Conservation (phyloP, 1,140 invertebrate species). For the Lysiphlebus fabarum region DNA sequence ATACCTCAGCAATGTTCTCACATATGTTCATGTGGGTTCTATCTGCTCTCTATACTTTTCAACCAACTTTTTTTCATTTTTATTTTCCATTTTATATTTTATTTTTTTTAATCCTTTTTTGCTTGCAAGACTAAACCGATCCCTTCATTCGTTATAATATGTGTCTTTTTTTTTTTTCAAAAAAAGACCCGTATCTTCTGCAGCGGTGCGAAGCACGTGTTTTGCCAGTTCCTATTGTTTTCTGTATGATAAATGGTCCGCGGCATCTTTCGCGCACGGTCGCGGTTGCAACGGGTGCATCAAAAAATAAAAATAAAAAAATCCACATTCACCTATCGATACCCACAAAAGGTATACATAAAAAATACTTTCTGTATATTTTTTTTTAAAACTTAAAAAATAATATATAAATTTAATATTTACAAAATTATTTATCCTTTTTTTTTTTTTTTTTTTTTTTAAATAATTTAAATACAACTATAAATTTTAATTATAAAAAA, state of each 20-base stretch:
- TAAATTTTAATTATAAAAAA: too few relatives aligned
- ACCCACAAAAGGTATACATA: slow-evolving; percentile 11
- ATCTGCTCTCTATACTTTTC: slow-evolving; percentile 1
- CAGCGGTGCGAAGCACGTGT: slow-evolving; percentile 54
- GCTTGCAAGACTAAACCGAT: neutral
- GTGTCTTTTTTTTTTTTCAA: slow-evolving; percentile 6
- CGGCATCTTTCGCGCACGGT: slow-evolving; percentile 29
- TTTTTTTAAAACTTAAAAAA: slow-evolving; percentile 9
- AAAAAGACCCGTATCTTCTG: slow-evolving; percentile 19
- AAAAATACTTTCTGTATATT: slow-evolving; percentile 1
- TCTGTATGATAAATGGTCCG: slow-evolving; percentile 52
- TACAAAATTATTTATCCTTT: neutral
- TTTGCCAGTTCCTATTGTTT: slow-evolving; percentile 57
- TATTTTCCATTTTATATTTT: slow-evolving; percentile 8
- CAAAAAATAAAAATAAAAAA: slow-evolving; percentile 9
- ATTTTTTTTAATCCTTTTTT: slow-evolving; percentile 9
- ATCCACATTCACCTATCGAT: slow-evolving; percentile 6
- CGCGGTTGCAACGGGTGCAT: slow-evolving; percentile 26
- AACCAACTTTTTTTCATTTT: slow-evolving; percentile 16
- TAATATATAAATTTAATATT: too few relatives aligned
- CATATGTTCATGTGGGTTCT: too few relatives aligned
- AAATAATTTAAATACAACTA: neutral
- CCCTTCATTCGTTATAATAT: slow-evolving; percentile 8
- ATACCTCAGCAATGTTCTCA: too few relatives aligned
- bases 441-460: neutral